Evolutionary conservation across 1,140 invertebrate species (phyloP).

Genomic region (Zaprionus davidi): DNA sequence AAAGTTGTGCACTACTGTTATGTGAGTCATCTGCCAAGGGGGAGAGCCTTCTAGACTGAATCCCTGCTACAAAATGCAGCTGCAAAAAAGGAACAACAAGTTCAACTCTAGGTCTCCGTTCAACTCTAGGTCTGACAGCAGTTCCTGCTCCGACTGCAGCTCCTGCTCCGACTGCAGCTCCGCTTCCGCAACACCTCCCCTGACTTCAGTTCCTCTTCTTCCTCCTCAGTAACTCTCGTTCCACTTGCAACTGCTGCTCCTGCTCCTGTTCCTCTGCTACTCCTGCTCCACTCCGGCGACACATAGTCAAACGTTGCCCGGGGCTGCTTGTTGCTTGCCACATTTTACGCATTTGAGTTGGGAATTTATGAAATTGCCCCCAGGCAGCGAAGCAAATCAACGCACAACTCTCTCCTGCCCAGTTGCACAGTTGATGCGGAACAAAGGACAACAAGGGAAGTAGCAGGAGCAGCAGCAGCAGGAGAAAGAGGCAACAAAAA

Average conservation of each 20-base stretch:
- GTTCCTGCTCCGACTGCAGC: background rate
- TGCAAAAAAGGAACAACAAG: constrained; percentile 7
- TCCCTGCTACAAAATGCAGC: constrained; percentile 60
- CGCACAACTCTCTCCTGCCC: constrained; percentile 19
- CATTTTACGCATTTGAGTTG: constrained; percentile 74
- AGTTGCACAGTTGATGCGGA: constrained; percentile 15
- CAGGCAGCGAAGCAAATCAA: constrained; percentile 62
- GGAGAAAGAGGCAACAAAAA: constrained; percentile 43
- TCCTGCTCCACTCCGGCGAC: background rate
- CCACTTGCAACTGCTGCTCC: background rate
- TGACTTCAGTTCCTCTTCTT: background rate
- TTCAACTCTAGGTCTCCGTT: background rate
- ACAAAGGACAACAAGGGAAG: constrained; percentile 39
- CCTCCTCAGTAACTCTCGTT: background rate
- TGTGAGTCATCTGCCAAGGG: background rate
- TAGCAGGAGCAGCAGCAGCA: constrained; percentile 1
- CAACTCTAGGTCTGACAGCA: background rate
- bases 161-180: background rate
- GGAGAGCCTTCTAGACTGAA: background rate
- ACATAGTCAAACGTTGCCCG: constrained; percentile 36
- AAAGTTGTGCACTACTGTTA: background rate
- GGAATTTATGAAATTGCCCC: constrained; percentile 77
- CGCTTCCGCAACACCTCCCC: background rate
- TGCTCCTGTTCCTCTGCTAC: background rate
- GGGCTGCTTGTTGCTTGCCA: constrained; percentile 41